phyloP scores from a whole-genome alignment of 2,797 vertebrate genomes.

The Hydrophis major region DNA sequence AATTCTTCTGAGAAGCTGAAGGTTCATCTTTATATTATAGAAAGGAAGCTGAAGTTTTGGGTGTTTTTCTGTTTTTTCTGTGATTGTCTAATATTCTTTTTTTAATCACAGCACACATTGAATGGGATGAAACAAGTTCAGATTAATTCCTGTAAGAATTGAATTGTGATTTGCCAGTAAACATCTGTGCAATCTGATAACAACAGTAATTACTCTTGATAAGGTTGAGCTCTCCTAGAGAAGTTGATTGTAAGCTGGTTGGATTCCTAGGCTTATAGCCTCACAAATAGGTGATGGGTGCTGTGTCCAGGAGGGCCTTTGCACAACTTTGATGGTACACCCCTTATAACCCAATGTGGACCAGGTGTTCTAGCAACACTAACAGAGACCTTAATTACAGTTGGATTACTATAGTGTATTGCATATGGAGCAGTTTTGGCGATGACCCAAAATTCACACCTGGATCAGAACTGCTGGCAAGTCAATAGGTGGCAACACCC shows the following conservation, averaged over 20 bases:
- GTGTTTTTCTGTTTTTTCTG: not conserved
- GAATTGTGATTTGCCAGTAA: not conserved
- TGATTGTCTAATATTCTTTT: not conserved
- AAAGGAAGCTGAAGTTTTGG: not conserved
- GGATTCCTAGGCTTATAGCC: not conserved
- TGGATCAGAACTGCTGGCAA: not conserved
- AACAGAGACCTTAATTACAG: not conserved
- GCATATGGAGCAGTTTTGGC: not conserved
- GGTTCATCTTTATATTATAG: not conserved
- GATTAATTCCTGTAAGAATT: not conserved
- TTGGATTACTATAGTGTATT: not conserved
- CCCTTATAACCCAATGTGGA: not conserved
- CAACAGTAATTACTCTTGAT: not conserved
- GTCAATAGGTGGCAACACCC: not conserved
- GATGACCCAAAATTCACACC: not conserved
- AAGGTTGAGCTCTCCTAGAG: not conserved
- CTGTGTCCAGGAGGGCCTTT: not conserved
- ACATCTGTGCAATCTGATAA: not conserved
- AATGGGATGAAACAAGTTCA: not conserved
- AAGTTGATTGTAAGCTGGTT: not conserved
- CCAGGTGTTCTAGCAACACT: not conserved
- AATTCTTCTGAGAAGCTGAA: not conserved
- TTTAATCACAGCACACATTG: not conserved
- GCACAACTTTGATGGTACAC: not conserved
- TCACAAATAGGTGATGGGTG: not conserved